Evolutionary conservation across 92 coral and sea anemone genomes (phyloP), one percentile per base, ranked within the genome.

Genomic region (Plumapathes pennacea): DNA sequence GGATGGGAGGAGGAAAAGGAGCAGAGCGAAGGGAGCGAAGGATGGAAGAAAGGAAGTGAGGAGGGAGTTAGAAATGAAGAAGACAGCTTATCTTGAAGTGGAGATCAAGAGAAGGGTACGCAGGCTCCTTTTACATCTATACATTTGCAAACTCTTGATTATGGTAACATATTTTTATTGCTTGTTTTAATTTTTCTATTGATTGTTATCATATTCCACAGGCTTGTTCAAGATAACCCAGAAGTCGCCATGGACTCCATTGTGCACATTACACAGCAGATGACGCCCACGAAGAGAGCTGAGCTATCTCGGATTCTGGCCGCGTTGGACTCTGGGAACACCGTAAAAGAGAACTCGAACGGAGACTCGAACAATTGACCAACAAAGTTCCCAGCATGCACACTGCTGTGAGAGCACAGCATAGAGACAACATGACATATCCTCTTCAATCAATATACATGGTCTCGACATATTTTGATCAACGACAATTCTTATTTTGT

Each of bases 211-310:
- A 32, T 13, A 11, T 43, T 60, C 19, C 57, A 64, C 60, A 92
- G 98, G 72, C 88, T 92, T 20, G 96, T 92, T 1, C 98, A 92
- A 56, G 98, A 89, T 63, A 92, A 88, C 67, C 89, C 96, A 6
- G 98, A 92, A 33, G 81, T 92, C 6, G 98, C 96, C 10, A 92
- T 92, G 98, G 98, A 92, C 50, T 92, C 92, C 14, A 92, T 92
- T 46, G 96, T 92, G 12, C 98, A 92, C 64, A 92, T 92, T 79
- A 89, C 98, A 15, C 98, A 92, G 38, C 98, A 92, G 25, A 92
- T 92, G 98, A 84, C 78, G 19, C 50, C 89, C 21, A 64, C 86
- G 18, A 80, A 76, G 41, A 83, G 98, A 12, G 91, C 94, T 4
- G 96, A 92, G 62, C 77, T 92, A 24, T 75, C 96, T 56, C 86